Conservation (phyloP, 2,888 invertebrate species). For the Andrena marginata region DNA sequence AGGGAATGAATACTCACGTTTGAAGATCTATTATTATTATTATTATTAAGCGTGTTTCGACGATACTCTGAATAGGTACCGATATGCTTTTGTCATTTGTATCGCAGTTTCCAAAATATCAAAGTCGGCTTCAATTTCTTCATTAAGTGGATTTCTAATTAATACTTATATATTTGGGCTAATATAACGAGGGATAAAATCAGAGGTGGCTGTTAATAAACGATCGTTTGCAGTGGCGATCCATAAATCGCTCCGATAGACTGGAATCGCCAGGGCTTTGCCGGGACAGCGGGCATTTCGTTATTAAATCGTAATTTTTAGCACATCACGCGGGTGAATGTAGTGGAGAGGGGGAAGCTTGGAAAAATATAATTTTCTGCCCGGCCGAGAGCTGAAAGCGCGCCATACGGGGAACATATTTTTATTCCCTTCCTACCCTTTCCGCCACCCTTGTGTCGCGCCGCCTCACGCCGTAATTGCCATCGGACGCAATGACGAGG, state of each 20-base stretch:
- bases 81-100: no score
- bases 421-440: constrained; percentile 21
- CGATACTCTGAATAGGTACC: no score
- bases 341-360: neutral
- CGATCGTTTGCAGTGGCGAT: neutral
- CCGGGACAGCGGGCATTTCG: neutral
- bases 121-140: no score
- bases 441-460: neutral
- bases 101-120: no score
- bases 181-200: neutral
- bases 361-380: constrained; percentile 51
- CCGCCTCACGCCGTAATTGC: constrained; percentile 39
- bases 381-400: constrained; percentile 24
- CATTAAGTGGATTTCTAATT: no score
- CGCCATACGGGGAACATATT: constrained; percentile 23
- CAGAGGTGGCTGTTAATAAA: neutral
- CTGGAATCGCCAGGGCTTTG: no score
- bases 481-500: constrained; percentile 30
- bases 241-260: neutral
- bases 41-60: no score
- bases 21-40: no score
- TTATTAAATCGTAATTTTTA: constrained; percentile 39
- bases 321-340: neutral
- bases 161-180: no score
- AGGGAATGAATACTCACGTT: no score